Evolutionary conservation across 1,140 invertebrate genomes (phyloP).

Genomic region (Lasioglossum baleicum): DNA sequence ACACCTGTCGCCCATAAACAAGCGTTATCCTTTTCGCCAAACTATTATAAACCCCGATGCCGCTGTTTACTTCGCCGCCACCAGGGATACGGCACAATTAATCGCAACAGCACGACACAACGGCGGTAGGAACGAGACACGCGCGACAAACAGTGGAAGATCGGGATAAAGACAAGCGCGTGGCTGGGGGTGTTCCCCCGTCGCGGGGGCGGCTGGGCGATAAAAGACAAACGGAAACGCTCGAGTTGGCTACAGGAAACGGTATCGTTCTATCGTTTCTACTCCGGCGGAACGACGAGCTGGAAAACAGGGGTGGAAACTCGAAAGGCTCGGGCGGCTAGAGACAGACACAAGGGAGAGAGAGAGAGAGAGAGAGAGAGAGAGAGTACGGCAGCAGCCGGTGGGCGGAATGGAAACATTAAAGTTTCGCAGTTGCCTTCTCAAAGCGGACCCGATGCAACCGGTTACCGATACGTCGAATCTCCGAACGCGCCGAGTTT

Average conservation of each 20-base stretch:
- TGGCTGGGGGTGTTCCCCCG: no score
- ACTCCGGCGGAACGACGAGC: slow-evolving; percentile 39
- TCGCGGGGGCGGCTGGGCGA: no score
- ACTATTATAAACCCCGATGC: no score
- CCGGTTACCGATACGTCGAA: slow-evolving; percentile 21
- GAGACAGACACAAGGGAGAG: not conserved
- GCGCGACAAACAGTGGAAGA: no score
- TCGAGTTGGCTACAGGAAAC: slow-evolving; percentile 20
- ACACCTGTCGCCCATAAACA: no score
- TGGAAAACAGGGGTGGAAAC: slow-evolving; percentile 36
- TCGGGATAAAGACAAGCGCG: no score
- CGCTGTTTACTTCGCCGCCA: no score
- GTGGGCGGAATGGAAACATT: slow-evolving; percentile 43
- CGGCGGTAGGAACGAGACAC: no score
- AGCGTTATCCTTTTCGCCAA: no score
- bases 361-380: no score
- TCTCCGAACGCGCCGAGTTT: not conserved
- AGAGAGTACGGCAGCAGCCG: not conserved
- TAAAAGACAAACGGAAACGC: slow-evolving; percentile 62
- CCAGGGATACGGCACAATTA: no score
- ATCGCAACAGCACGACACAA: no score
- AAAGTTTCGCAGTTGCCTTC: slow-evolving; percentile 42
- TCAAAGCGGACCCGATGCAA: slow-evolving; percentile 4
- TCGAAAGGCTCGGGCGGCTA: slow-evolving; percentile 38
- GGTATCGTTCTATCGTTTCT: slow-evolving; percentile 48